A percentile compares a stretch with the other conserved stretches of the same genome.
These are phyloP conservation scores for Litocranius walleri DNA, from an alignment of 2,113 vertebrate species.

Conservation along the genomic window DNA sequence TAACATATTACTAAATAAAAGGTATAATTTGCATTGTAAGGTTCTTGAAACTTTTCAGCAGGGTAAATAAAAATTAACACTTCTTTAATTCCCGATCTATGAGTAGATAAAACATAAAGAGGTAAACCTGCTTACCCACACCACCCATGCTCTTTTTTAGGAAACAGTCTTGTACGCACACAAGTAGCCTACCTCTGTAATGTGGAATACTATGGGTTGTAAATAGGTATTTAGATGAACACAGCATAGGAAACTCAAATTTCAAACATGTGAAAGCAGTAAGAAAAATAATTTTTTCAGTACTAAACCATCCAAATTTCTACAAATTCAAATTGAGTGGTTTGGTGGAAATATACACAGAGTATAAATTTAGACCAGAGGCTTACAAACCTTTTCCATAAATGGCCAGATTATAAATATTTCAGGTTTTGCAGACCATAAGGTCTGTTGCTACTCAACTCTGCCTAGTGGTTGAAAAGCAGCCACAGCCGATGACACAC, in stretches of 20 bases:
- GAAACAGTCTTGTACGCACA: neutral
- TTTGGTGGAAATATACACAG: neutral
- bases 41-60: neutral
- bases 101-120: neutral
- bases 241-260: neutral
- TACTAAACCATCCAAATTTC: neutral
- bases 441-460: neutral
- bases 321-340: neutral
- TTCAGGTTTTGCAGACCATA: neutral
- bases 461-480: neutral
- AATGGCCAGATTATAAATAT: neutral
- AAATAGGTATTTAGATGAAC: neutral
- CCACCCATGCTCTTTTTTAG: neutral
- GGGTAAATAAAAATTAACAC: neutral
- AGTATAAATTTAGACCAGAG: neutral
- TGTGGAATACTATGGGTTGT: neutral
- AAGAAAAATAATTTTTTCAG: neutral
- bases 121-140: neutral
- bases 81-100: neutral
- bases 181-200: neutral
- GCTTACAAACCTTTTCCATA: neutral
- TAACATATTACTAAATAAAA: neutral
- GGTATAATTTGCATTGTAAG: neutral
- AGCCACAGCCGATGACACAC: neutral
- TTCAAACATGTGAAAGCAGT: neutral